phyloP scores from a whole-genome alignment of 2,888 invertebrate species.

The Aporophyla nigra region DNA sequence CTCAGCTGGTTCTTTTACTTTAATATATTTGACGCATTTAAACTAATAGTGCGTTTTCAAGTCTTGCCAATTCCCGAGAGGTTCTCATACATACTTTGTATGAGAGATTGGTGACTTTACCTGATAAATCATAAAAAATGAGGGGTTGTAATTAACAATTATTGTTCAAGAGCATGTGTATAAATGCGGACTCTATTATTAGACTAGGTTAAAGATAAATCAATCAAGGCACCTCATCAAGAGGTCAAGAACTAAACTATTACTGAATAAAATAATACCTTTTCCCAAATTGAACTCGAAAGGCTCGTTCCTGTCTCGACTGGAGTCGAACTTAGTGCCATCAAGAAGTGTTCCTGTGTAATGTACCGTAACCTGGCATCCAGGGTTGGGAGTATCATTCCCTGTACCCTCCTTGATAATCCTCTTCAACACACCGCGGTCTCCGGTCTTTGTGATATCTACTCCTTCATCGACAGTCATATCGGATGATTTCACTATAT shows the following conservation, averaged over 20 bases:
- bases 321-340: slow-evolving; percentile 98
- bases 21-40: background rate
- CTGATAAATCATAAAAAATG: background rate
- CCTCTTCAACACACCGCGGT: slow-evolving; percentile 95
- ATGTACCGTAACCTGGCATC: slow-evolving; percentile 94
- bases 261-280: slow-evolving; percentile 89
- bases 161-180: background rate
- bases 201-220: slow-evolving; percentile 45
- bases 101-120: background rate
- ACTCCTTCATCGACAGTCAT: slow-evolving; percentile 88
- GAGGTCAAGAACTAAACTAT: slow-evolving; percentile 46
- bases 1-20: slow-evolving; percentile 1
- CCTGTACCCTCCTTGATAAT: slow-evolving; percentile 94
- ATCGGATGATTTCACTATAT: slow-evolving; percentile 28
- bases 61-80: no score
- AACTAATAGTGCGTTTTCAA: no score
- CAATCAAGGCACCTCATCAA: slow-evolving; percentile 53
- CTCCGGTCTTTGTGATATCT: slow-evolving; percentile 85
- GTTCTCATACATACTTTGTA: background rate
- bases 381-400: slow-evolving; percentile 93
- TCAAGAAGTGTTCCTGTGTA: slow-evolving; percentile 97
- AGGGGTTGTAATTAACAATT: background rate
- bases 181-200: slow-evolving; percentile 6
- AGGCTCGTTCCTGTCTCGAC: slow-evolving; percentile 94
- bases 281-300: slow-evolving; percentile 97